phyloP scores from a whole-genome alignment of 1,140 invertebrate genomes.

The Cotesia glomerata region DNA sequence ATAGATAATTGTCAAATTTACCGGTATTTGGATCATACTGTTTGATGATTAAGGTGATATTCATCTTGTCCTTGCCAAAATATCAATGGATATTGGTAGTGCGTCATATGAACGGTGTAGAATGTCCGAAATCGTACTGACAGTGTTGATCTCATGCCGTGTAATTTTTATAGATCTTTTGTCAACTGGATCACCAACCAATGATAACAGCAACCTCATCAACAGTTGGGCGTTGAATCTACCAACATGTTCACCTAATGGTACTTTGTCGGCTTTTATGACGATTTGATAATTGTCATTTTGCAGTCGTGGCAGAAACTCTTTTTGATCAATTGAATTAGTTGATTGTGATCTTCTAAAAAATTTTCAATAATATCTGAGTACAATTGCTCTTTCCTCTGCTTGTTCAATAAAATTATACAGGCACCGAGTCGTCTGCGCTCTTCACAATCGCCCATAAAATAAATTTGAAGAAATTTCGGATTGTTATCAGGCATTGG shows the following conservation, averaged over 20 bases:
- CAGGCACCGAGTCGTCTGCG: conserved; percentile 15
- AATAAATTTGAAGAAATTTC: conserved; percentile 61
- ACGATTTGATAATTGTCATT: conserved; percentile 1
- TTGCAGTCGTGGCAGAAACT: neutral
- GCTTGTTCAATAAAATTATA: neutral
- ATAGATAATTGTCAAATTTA: too few relatives aligned
- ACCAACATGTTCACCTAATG: conserved; percentile 4
- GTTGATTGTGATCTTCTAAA: conserved; percentile 14
- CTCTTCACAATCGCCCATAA: conserved; percentile 43
- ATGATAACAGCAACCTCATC: too few relatives aligned
- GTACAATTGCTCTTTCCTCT: conserved; percentile 11
- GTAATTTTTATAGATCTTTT: conserved; percentile 43
- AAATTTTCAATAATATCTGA: conserved; percentile 3
- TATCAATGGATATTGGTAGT: too few relatives aligned
- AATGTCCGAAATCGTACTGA: too few relatives aligned
- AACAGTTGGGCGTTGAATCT: too few relatives aligned
- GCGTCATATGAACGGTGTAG: too few relatives aligned
- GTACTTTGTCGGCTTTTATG: conserved; percentile 7
- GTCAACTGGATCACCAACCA: too few relatives aligned
- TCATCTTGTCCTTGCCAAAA: too few relatives aligned
- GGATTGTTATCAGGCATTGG: conserved; percentile 41
- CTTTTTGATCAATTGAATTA: conserved; percentile 9
- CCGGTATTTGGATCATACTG: too few relatives aligned
- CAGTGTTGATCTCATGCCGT: too few relatives aligned
- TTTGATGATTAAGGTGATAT: too few relatives aligned